These are phyloP conservation scores for Trachelus iudaicus DNA, from an alignment of 2,888 invertebrate species.

Conservation along the genomic window DNA sequence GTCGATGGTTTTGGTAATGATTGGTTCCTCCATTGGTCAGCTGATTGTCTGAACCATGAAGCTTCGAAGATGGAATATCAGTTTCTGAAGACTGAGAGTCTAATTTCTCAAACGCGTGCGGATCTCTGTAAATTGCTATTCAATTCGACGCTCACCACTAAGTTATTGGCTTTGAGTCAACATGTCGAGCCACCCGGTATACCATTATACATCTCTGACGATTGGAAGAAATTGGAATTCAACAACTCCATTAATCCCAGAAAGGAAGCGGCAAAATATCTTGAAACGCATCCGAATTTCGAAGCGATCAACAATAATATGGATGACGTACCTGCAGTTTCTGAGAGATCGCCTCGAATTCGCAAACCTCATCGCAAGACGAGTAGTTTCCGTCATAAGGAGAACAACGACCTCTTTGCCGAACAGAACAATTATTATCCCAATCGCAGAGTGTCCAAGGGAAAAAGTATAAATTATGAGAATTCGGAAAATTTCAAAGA, in stretches of 20 bases:
- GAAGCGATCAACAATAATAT: conserved; percentile 36
- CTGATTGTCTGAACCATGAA: conserved; percentile 70
- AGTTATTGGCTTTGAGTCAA: conserved; percentile 75
- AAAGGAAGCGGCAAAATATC: conserved; percentile 65
- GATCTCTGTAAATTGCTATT: conserved; percentile 78
- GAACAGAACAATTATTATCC: conserved; percentile 28
- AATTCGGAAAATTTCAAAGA: conserved; percentile 32
- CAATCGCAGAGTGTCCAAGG: neutral
- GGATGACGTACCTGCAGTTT: conserved; percentile 34
- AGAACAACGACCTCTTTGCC: conserved; percentile 21
- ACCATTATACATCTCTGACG: conserved; percentile 75
- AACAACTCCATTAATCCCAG: conserved; percentile 67
- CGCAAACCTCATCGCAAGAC: conserved; percentile 26
- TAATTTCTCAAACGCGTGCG: conserved; percentile 54
- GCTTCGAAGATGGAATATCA: conserved; percentile 68
- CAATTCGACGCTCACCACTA: conserved; percentile 75
- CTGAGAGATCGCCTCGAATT: conserved; percentile 42
- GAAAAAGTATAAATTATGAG: conserved; percentile 13
- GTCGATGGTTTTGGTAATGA: conserved; percentile 77
- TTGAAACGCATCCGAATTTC: conserved; percentile 61
- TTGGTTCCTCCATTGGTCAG: conserved; percentile 82
- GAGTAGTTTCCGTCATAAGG: conserved; percentile 28
- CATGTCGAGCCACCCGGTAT: conserved; percentile 78
- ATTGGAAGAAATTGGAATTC: conserved; percentile 60
- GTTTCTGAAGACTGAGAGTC: conserved; percentile 57